phyloP scores from a whole-genome alignment of 2,797 vertebrate species.

The Syndactyla subalaris region DNA sequence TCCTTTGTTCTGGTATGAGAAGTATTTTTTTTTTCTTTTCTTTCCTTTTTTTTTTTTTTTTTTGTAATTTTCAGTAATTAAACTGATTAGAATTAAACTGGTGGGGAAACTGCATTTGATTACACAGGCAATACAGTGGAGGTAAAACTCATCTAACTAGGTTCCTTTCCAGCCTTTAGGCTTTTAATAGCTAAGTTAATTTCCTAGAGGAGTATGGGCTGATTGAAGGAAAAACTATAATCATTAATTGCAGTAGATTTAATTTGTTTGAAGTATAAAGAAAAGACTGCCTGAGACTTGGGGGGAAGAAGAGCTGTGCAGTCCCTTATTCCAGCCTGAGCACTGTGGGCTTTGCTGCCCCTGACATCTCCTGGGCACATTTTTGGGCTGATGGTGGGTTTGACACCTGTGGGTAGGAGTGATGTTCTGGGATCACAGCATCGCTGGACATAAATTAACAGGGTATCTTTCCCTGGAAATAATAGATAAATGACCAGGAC shows the following conservation, averaged over 20 bases:
- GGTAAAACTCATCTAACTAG: constrained; percentile 67
- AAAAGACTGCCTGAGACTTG: constrained; percentile 32
- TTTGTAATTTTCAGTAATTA: constrained; percentile 67
- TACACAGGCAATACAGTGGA: constrained; percentile 55
- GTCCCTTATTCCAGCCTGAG: not conserved
- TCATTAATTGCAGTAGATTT: constrained; percentile 66
- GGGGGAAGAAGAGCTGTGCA: not conserved
- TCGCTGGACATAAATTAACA: not conserved
- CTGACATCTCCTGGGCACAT: not conserved
- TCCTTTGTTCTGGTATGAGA: constrained; percentile 31
- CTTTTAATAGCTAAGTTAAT: constrained; percentile 71
- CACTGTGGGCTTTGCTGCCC: not conserved
- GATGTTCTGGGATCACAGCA: not conserved
- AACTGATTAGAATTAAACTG: constrained; percentile 70
- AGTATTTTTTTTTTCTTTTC: not conserved
- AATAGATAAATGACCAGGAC: not conserved
- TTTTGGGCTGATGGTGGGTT: not conserved
- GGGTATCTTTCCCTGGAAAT: not conserved
- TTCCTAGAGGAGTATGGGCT: constrained; percentile 62
- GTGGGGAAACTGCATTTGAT: constrained; percentile 62
- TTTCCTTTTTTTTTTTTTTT: not conserved
- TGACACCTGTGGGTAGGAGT: not conserved
- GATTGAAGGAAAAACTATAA: constrained; percentile 69
- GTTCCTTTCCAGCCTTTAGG: constrained; percentile 62
- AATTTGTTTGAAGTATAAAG: constrained; percentile 63